Evolutionary conservation across 2,113 vertebrate species (phyloP).

Genomic region (Myxocyprinus asiaticus): DNA sequence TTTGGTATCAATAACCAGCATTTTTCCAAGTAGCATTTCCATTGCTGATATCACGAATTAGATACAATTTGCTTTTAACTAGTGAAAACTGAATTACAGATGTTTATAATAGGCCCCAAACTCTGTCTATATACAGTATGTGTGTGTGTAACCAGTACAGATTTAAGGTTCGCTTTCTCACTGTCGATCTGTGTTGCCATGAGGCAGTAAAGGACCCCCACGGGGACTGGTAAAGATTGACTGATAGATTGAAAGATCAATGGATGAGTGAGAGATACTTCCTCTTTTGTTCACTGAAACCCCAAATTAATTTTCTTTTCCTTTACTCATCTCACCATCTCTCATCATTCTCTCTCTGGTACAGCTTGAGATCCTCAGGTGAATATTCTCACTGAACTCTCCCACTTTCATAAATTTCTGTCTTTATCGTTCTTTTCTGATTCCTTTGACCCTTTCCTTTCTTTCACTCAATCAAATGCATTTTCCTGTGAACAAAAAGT

Average conservation of each 20-base stretch:
- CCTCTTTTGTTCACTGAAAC: slow-evolving; percentile 31
- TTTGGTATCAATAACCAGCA: too few relatives aligned
- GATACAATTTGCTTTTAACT: too few relatives aligned
- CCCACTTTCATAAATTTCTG: not conserved
- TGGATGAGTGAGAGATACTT: slow-evolving; percentile 48
- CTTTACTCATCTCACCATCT: not conserved
- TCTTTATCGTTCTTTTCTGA: too few relatives aligned
- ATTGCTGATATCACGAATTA: too few relatives aligned
- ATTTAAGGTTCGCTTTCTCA: slow-evolving; percentile 36
- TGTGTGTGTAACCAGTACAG: not conserved
- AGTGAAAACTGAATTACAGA: too few relatives aligned
- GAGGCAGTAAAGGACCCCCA: slow-evolving; percentile 21
- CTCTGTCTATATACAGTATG: not conserved
- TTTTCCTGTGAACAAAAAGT: not conserved
- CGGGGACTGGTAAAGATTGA: slow-evolving; percentile 50
- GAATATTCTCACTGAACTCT: not conserved
- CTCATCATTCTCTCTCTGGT: not conserved
- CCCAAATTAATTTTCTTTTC: slow-evolving; percentile 1
- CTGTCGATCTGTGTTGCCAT: slow-evolving; percentile 19
- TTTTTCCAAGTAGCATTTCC: too few relatives aligned
- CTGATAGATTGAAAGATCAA: slow-evolving; percentile 48
- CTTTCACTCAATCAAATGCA: slow-evolving; percentile 25
- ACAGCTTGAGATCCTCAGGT: not conserved
- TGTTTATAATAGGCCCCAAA: not conserved
- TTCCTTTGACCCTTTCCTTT: not conserved